Evolutionary conservation across 30 jellyfish, hydroid and myxozoan species (phyloP).

Genomic region (Pelagia noctiluca): DNA sequence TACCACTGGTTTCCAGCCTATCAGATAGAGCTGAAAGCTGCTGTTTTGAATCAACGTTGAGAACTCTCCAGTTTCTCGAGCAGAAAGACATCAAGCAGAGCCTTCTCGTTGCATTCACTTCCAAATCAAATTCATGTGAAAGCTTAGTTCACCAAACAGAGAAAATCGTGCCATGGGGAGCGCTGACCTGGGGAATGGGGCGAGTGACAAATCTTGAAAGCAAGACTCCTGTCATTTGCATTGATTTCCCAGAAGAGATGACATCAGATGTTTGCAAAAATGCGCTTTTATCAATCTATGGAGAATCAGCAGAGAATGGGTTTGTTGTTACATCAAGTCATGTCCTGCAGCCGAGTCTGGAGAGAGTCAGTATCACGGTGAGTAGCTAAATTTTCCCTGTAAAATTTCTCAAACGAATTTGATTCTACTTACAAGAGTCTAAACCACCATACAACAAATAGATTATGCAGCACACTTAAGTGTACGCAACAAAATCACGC

Average conservation of each 20-base stretch:
- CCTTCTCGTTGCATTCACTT: slow-evolving; percentile 17
- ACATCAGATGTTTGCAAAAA: not conserved
- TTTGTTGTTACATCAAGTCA: not conserved
- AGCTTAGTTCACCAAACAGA: not conserved
- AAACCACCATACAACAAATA: no score
- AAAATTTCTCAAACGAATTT: no score
- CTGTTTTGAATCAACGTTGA: slow-evolving; percentile 49
- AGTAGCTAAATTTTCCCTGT: no score
- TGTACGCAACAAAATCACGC: no score
- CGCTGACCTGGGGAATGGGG: slow-evolving; percentile 43
- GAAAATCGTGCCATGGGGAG: slow-evolving; percentile 38
- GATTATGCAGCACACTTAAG: no score
- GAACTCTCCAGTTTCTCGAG: slow-evolving; percentile 1
- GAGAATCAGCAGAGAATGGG: slow-evolving; percentile 11
- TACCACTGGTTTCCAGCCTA: not conserved
- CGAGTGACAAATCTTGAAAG: slow-evolving; percentile 23
- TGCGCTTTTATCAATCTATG: not conserved
- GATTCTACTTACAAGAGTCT: no score
- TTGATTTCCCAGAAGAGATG: slow-evolving; percentile 10
- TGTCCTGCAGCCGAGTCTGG: slow-evolving; percentile 12
- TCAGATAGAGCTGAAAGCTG: slow-evolving; percentile 25
- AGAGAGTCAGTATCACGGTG: not conserved
- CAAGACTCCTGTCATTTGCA: slow-evolving; percentile 7
- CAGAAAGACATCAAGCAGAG: slow-evolving; percentile 8
- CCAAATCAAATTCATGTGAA: no score